phyloP scores from a whole-genome alignment of 1,140 invertebrate genomes.

The Lordiphosa clarofinis region DNA sequence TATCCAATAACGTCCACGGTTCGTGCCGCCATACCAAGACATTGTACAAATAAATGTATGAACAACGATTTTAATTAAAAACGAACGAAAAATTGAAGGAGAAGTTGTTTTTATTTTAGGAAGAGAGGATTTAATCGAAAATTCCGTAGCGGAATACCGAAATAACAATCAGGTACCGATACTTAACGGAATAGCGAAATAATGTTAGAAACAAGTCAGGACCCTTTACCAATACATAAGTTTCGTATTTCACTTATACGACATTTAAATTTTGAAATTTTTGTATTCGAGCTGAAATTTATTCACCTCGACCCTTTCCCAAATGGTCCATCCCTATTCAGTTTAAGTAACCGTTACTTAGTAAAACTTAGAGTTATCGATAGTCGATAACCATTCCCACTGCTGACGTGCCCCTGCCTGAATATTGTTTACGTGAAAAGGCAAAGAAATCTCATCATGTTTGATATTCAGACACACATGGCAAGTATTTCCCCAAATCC shows the following conservation, averaged over 20 bases:
- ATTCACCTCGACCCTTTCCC: too few species aligned
- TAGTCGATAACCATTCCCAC: constrained; percentile 10
- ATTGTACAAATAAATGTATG: constrained; percentile 70
- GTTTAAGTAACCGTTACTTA: too few species aligned
- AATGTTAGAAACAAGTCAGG: too few species aligned
- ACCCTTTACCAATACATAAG: too few species aligned
- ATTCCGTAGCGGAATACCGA: too few species aligned
- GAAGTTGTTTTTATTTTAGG: background rate
- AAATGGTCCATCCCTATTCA: background rate
- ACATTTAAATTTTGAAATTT: too few species aligned
- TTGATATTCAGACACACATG: constrained; percentile 83
- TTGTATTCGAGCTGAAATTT: too few species aligned
- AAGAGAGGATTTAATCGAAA: too few species aligned
- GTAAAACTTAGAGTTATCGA: too few species aligned
- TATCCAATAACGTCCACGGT: constrained; percentile 43
- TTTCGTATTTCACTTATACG: too few species aligned
- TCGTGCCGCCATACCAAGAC: constrained; percentile 33
- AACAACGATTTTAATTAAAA: constrained; percentile 32
- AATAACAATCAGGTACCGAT: too few species aligned
- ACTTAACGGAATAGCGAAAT: too few species aligned
- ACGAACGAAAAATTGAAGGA: background rate
- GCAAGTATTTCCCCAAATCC: constrained; percentile 64
- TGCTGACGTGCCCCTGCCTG: constrained; percentile 61
- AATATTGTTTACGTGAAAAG: constrained; percentile 55
- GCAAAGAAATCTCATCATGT: constrained; percentile 48